Evolutionary conservation across 2,797 vertebrate genomes (phyloP).

Genomic region (Lepidocolaptes lacrymiger): DNA sequence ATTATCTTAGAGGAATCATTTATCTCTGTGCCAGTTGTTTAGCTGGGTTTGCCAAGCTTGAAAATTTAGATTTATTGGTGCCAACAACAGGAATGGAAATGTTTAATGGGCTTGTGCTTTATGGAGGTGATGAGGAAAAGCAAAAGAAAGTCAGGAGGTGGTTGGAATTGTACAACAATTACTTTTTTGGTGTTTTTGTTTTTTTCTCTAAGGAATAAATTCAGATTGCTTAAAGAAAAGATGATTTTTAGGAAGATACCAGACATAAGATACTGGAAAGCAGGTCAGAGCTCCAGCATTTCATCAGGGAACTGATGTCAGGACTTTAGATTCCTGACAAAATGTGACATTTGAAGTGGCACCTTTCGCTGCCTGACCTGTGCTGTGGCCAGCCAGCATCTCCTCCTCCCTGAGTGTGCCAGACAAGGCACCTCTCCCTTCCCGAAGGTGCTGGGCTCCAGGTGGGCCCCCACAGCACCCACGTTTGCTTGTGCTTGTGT

Average conservation of each 20-base stretch:
- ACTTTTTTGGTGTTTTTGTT: too few relatives aligned
- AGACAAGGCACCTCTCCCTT: neutral
- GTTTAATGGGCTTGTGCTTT: conserved; percentile 64
- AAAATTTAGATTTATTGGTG: conserved; percentile 81
- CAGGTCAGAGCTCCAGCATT: neutral
- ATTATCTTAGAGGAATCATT: conserved; percentile 72
- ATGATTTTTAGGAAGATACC: neutral
- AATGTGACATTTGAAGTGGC: neutral
- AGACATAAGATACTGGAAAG: neutral
- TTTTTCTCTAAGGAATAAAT: neutral
- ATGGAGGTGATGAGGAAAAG: conserved; percentile 15
- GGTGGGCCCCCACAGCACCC: neutral
- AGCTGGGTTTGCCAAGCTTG: conserved; percentile 71
- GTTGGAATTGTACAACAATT: neutral
- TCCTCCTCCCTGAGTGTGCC: neutral
- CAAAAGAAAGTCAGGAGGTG: neutral
- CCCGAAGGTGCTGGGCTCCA: neutral
- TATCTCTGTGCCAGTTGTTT: conserved; percentile 77
- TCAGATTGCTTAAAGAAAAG: neutral
- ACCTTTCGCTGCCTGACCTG: neutral
- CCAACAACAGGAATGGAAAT: conserved; percentile 67
- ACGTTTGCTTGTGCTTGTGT: conserved; percentile 44
- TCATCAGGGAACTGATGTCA: neutral
- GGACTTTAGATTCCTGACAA: neutral
- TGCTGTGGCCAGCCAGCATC: fast-evolving